phyloP scores from a whole-genome alignment of 2,888 invertebrate species.

The Liopterus haemorrhoidalis region DNA sequence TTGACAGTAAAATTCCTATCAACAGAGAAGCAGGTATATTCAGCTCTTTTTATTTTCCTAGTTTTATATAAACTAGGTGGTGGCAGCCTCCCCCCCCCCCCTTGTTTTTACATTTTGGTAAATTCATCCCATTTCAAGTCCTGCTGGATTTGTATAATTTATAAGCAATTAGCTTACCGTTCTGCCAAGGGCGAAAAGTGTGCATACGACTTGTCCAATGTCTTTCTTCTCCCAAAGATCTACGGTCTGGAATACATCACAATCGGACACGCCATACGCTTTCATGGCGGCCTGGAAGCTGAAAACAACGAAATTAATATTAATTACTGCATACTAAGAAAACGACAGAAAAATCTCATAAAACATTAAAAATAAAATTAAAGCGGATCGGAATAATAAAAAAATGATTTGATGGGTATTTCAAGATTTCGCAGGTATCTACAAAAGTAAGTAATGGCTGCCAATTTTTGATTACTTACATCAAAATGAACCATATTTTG shows the following conservation, averaged over 20 bases:
- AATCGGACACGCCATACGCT: slow-evolving; percentile 81
- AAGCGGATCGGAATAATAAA: slow-evolving; percentile 34
- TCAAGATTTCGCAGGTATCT: too few species aligned
- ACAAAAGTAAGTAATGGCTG: too few species aligned
- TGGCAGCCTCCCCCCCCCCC: too few species aligned
- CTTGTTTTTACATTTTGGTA: slow-evolving; percentile 10
- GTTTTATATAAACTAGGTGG: too few species aligned
- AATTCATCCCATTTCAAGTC: slow-evolving; percentile 2
- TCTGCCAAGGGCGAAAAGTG: slow-evolving; percentile 79
- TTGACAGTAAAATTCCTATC: too few species aligned
- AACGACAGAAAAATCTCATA: background rate
- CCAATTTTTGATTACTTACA: too few species aligned
- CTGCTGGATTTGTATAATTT: slow-evolving; percentile 1
- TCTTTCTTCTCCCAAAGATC: slow-evolving; percentile 95
- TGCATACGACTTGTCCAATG: slow-evolving; percentile 77
- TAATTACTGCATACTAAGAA: background rate
- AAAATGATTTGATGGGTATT: background rate
- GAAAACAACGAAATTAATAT: slow-evolving; percentile 34
- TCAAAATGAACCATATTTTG: too few species aligned
- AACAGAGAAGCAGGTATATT: too few species aligned
- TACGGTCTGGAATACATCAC: slow-evolving; percentile 94
- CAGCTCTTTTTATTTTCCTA: too few species aligned
- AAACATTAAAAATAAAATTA: background rate
- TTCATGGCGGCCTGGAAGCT: slow-evolving; percentile 83
- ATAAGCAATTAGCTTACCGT: slow-evolving; percentile 61